A percentile compares a stretch with the other conserved stretches of the same genome.
phyloP scores from a whole-genome alignment of 2,888 invertebrate genomes.

The Synanthedon vespiformis region DNA sequence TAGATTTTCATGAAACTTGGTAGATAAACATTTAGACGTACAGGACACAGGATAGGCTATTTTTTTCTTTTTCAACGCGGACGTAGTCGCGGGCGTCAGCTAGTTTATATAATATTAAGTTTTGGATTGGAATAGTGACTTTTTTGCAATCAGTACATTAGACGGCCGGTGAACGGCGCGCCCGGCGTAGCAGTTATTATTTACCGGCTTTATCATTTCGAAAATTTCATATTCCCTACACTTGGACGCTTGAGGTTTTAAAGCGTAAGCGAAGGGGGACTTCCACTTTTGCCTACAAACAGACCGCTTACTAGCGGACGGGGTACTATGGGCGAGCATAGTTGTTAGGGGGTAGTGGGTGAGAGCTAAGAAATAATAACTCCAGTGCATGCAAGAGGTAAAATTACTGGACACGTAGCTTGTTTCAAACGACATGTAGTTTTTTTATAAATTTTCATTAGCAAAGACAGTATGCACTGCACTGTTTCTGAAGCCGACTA shows the following conservation, averaged over 20 bases:
- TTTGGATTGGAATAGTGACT: background rate
- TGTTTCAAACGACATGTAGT: background rate
- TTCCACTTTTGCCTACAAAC: slow-evolving; percentile 55
- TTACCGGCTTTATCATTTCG: slow-evolving; percentile 71
- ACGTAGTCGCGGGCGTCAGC: no score
- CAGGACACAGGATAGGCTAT: no score
- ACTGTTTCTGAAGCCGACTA: no score
- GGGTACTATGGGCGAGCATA: slow-evolving; percentile 23
- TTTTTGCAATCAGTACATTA: slow-evolving; percentile 21
- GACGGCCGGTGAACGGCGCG: slow-evolving; percentile 51
- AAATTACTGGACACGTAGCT: slow-evolving; percentile 24
- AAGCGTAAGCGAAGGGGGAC: slow-evolving; percentile 55
- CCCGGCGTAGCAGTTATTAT: slow-evolving; percentile 67
- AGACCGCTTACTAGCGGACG: slow-evolving; percentile 44
- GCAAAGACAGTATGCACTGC: no score
- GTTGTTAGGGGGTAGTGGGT: slow-evolving; percentile 46
- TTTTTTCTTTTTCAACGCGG: no score
- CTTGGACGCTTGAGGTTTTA: slow-evolving; percentile 70
- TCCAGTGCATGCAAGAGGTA: slow-evolving; percentile 49
- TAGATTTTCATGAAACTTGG: no score
- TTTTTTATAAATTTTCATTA: background rate
- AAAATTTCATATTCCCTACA: slow-evolving; percentile 71
- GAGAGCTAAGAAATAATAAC: slow-evolving; percentile 64
- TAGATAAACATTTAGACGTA: no score
- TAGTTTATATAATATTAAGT: no score